phyloP scores from a whole-genome alignment of 2,888 invertebrate genomes.

The Aspidiotus rigidus region DNA sequence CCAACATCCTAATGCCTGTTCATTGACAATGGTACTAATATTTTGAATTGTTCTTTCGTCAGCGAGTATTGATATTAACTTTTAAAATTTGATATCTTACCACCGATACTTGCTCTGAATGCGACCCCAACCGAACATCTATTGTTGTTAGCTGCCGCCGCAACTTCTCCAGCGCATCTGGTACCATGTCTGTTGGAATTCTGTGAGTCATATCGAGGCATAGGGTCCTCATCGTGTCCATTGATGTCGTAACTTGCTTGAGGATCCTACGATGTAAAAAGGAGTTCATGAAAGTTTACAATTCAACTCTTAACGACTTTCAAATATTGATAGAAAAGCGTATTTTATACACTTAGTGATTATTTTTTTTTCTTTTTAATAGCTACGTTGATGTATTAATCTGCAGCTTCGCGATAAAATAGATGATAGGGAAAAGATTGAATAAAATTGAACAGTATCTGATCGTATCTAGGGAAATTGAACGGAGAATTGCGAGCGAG shows the following conservation, averaged over 20 bases:
- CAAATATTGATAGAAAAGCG: too few relatives aligned
- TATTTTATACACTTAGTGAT: too few relatives aligned
- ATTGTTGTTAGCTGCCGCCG: slow-evolving; percentile 91
- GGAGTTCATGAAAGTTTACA: too few relatives aligned
- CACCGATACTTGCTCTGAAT: slow-evolving; percentile 87
- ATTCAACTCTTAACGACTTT: too few relatives aligned
- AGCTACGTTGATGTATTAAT: too few relatives aligned
- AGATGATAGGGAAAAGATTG: too few relatives aligned
- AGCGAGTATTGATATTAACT: background rate
- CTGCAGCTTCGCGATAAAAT: too few relatives aligned
- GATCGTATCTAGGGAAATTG: too few relatives aligned
- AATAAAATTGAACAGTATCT: too few relatives aligned
- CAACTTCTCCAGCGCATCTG: slow-evolving; percentile 94
- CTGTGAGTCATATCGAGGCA: slow-evolving; percentile 92
- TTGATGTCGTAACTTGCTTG: slow-evolving; percentile 96
- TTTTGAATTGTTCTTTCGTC: slow-evolving; percentile 38
- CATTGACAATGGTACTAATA: background rate
- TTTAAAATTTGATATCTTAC: slow-evolving; percentile 42
- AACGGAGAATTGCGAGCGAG: too few relatives aligned
- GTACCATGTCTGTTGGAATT: slow-evolving; percentile 95
- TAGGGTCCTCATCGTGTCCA: slow-evolving; percentile 89
- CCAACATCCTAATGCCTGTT: slow-evolving; percentile 89
- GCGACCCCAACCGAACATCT: slow-evolving; percentile 95
- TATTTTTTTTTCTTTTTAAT: too few relatives aligned
- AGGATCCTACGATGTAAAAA: slow-evolving; percentile 60